These are phyloP conservation scores for Sebastiscus tertius DNA, from an alignment of 2,797 vertebrate species.

Conservation along the genomic window DNA sequence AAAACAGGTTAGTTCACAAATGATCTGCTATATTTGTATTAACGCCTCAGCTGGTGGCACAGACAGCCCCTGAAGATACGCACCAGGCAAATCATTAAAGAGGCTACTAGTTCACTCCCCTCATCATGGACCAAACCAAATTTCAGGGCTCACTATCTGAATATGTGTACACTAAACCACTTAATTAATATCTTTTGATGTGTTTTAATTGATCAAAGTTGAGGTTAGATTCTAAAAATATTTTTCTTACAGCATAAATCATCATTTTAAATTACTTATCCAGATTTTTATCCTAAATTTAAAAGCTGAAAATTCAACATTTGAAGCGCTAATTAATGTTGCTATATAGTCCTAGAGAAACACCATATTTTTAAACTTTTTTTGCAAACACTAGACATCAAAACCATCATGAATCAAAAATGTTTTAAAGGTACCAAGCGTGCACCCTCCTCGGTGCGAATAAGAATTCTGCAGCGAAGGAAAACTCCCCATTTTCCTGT, in stretches of 20 bases:
- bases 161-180: conserved; percentile 5
- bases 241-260: not conserved
- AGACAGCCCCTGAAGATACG: conserved; percentile 79
- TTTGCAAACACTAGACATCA: not conserved
- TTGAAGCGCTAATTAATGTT: not conserved
- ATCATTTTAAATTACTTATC: not conserved
- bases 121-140: conserved; percentile 30
- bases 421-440: not conserved
- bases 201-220: not conserved
- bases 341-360: not conserved
- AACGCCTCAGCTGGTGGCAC: conserved; percentile 88
- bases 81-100: conserved; percentile 79
- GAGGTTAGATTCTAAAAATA: not conserved
- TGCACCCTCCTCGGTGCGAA: not conserved
- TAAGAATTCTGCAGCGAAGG: not conserved
- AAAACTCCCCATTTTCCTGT: not conserved
- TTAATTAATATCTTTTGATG: not conserved
- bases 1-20: conserved; percentile 86
- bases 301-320: not conserved
- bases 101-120: conserved; percentile 51
- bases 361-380: not conserved
- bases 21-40: conserved; percentile 89
- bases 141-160: conserved; percentile 11
- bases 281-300: not conserved
- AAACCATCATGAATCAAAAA: not conserved